Evolutionary conservation across 2,888 invertebrate genomes (phyloP), one percentile per base, ranked within the genome.

Genomic region (Eurytoma californica): DNA sequence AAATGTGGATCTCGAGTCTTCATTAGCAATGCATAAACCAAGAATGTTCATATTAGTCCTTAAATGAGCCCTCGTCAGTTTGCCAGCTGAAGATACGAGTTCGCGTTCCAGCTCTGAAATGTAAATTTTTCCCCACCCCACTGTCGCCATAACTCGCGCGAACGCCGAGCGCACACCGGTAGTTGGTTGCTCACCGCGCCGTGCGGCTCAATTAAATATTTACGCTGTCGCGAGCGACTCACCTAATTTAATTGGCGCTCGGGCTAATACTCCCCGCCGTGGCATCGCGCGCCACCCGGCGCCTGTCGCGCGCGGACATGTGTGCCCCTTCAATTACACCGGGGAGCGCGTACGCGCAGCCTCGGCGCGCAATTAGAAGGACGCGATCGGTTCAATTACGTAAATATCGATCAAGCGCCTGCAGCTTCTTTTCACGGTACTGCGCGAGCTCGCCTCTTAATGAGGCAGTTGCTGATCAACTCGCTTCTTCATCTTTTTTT

Each of bases 281-380:
- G 53, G 53, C 53, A n/a, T 53, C n/a, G n/a, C 53, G 53, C 3
- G n/a, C 53, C 53, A n/a, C 13, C n/a, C 53, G n/a, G 53, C 3
- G 53, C 16, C 16, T 53, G 53, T n/a, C n/a, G 53, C 13, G 53
- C n/a, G 53, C 5, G 4, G 28, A 3, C n/a, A 39, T 61, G 16
- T 61, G n/a, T 16, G 16, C 61, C 0, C 61, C 13, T 30, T n/a
- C 39, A 61, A 61, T 61, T 61, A n/a, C 28, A 61, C 61, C 16
- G 16, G n/a, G 12, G 20, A 24, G 7, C 1, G 39, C 30, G n/a
- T n/a, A 12, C 12, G 7, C 3, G n/a, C 16, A 9, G n/a, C 30
- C 61, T 30, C 14, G 12, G 4, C 24, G n/a, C 24, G 61, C 61
- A 61, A 61, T 63, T 63, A 63, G 63, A 47, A 63, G 39, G n/a